phyloP scores from a whole-genome alignment of 2,113 vertebrate genomes.

The Lepidothrix coronata region DNA sequence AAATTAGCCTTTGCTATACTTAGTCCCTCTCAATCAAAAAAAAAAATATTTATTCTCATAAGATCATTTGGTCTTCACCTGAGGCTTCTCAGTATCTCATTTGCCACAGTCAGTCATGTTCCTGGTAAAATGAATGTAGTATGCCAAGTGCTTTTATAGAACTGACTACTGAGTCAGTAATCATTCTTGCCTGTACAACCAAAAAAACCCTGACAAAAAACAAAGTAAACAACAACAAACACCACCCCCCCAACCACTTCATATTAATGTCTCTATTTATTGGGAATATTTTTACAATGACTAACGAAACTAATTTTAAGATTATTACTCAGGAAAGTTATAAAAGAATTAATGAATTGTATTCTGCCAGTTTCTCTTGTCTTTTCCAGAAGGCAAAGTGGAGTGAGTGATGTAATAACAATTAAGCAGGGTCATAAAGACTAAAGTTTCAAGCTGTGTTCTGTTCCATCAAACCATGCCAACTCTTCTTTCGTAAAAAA shows the following conservation, averaged over 20 bases:
- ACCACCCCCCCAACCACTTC: neutral
- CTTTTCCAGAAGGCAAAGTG: constrained; percentile 38
- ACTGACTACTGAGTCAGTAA: neutral
- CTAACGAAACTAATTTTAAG: constrained; percentile 60
- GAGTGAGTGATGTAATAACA: constrained; percentile 42
- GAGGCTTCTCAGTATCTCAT: neutral
- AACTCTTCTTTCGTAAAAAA: constrained; percentile 30
- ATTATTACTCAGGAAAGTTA: constrained; percentile 48
- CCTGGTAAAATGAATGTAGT: neutral
- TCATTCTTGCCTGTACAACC: neutral
- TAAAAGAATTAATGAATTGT: constrained; percentile 19
- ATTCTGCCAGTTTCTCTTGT: constrained; percentile 8
- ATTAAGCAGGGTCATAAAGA: constrained; percentile 49
- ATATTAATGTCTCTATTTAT: constrained; percentile 11
- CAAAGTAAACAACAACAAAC: too few relatives aligned
- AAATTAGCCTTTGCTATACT: neutral
- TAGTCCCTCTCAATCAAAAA: neutral
- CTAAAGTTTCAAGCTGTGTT: constrained; percentile 37
- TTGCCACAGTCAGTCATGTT: neutral
- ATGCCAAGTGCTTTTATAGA: neutral
- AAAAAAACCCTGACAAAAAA: neutral
- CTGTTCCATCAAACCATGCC: constrained; percentile 14
- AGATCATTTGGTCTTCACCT: neutral
- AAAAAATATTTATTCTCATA: neutral
- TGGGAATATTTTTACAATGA: constrained; percentile 21